Base-by-base conservation (phyloP, 2,888 invertebrate genomes). In the Coenonympha arcania region DNA sequence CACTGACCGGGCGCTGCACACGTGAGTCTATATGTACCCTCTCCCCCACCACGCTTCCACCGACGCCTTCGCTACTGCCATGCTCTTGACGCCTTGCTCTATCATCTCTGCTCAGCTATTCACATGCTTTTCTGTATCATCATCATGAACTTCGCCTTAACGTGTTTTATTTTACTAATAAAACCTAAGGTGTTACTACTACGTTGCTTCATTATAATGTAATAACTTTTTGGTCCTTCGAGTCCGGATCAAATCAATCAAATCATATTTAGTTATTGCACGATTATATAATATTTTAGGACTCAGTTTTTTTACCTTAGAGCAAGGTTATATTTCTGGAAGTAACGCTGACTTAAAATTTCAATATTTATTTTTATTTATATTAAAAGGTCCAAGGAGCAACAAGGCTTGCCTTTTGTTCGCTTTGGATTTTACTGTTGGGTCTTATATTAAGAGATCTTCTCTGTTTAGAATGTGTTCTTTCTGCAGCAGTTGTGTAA, bases 1-100 rank as follows among this genome's bases (percentile, higher is more conserved):
- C 81, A 75, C 79, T 83, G 80, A 83, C 81, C 79, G 79, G 79
- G 77, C 79, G 76, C 66, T 66, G 73, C 77, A 70, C 75, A 80
- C 79, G 84, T 84, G 82, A 79, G 80, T 87, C 77, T 67, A 56
- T 60, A 59, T 57, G 58, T 59, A 49, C 51, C 58, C 36, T 34
- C 34, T 55, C 56, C 58, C 58, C 58, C 50, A 42, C 55, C 41
- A 49, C 50, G 52, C 55, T 47, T 45, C 54, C 49, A 50, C 52
- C 58, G 57, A 59, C 47, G 55, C 58, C 60, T 58, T 59, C 50
- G 55, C 59, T 51, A 34, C 39, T 41, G 52, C 57, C 54, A 44
- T 44, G 54, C 54, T 48, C 41, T 45, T 41, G 36, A 46, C 40
- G 48, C 44, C 45, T 50, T 11, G 33, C 40, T 39, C 15, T 43